Conservation (phyloP, 2,888 invertebrate genomes). For the Apamea anceps region DNA sequence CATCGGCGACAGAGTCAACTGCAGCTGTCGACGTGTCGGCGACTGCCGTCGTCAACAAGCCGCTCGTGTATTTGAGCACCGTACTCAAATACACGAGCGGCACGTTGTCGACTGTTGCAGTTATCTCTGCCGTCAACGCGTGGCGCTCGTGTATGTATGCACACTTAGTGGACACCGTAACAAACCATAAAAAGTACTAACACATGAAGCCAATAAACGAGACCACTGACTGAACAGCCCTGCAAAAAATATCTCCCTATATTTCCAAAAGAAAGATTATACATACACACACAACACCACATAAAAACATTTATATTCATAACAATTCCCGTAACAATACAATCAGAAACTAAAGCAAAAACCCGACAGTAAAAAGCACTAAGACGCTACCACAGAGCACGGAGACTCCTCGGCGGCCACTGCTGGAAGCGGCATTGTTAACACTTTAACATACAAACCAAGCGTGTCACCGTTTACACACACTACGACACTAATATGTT, state of each 20-base stretch:
- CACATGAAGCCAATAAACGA: not conserved
- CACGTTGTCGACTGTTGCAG: no score
- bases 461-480: no score
- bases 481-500: no score
- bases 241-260: not conserved
- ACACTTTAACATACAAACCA: not conserved
- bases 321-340: slow-evolving; percentile 42
- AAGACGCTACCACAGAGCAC: slow-evolving; percentile 46
- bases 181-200: not conserved
- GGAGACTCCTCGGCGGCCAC: not conserved
- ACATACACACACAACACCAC: not conserved
- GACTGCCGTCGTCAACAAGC: no score
- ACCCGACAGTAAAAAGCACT: slow-evolving; percentile 72
- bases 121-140: no score
- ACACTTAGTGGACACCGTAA: not conserved
- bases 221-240: no score
- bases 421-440: not conserved
- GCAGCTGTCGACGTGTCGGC: no score
- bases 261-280: not conserved
- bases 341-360: slow-evolving; percentile 55
- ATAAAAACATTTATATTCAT: slow-evolving; percentile 33
- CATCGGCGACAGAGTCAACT: no score
- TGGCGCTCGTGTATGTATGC: no score
- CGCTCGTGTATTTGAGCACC: no score
- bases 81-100: no score